Conservation (phyloP, 2,797 vertebrate genomes). For the Protosalanx chinensis region DNA sequence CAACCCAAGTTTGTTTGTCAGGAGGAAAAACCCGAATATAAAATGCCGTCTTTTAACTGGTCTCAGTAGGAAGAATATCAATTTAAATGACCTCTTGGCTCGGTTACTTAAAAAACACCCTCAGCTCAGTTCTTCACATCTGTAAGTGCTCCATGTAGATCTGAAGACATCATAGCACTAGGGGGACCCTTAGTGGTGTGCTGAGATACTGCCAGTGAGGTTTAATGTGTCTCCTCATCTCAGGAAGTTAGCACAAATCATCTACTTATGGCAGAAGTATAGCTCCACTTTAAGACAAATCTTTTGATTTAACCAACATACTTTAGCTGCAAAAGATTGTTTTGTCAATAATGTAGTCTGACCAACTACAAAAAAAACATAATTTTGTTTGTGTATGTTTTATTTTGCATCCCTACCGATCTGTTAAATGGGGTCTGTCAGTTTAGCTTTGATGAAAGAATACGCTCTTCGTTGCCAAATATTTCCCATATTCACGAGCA, state of each 20-base stretch:
- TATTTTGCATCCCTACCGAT: background rate
- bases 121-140: background rate
- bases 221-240: background rate
- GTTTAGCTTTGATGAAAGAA: background rate
- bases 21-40: background rate
- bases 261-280: conserved; percentile 4
- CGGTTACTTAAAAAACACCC: background rate
- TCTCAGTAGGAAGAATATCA: background rate
- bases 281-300: conserved; percentile 3
- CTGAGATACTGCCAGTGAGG: background rate
- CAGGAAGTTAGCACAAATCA: background rate
- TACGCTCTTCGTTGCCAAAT: background rate
- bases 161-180: background rate
- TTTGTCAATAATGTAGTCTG: background rate
- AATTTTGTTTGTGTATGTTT: background rate
- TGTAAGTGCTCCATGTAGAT: background rate
- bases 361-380: background rate
- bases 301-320: background rate
- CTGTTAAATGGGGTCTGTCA: too few relatives aligned
- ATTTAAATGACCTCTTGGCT: too few relatives aligned
- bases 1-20: background rate
- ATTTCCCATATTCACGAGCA: background rate
- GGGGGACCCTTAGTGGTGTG: background rate
- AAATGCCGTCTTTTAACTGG: background rate
- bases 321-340: background rate